Percentiles rank a stretch among this genome's conserved stretches.
phyloP scores from a whole-genome alignment of 2,888 invertebrate genomes.

The Conistra vaccinii region DNA sequence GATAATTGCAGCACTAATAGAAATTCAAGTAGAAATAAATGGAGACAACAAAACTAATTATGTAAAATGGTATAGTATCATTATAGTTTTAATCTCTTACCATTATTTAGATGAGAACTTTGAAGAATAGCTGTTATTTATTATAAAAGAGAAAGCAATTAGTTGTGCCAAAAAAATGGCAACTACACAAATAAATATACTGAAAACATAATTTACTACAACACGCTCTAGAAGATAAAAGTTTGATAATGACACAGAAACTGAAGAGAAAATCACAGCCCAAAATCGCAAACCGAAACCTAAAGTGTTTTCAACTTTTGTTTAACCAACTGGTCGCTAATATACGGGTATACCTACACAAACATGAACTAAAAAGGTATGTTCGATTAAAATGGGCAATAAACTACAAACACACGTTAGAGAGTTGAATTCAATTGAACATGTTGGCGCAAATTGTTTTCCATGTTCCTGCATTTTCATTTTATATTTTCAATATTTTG shows the following conservation, averaged over 20 bases:
- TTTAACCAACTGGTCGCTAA: neutral
- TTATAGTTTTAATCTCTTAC: slow-evolving; percentile 26
- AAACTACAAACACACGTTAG: slow-evolving; percentile 29
- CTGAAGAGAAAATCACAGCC: neutral
- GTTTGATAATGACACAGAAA: neutral
- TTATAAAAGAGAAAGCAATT: slow-evolving; percentile 7
- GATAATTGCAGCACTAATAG: slow-evolving; percentile 1
- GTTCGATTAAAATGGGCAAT: slow-evolving; percentile 17
- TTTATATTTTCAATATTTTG: slow-evolving; percentile 18
- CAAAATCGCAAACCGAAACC: no score
- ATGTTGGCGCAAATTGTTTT: slow-evolving; percentile 20
- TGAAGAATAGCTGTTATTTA: slow-evolving; percentile 11
- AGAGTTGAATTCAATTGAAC: slow-evolving; percentile 25
- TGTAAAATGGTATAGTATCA: slow-evolving; percentile 4
- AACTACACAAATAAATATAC: neutral
- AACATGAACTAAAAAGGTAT: neutral
- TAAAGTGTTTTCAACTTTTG: neutral
- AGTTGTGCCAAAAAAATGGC: neutral
- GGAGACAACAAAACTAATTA: slow-evolving; percentile 29
- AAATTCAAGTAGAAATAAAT: slow-evolving; percentile 24
- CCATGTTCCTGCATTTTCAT: slow-evolving; percentile 27
- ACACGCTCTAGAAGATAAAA: no score
- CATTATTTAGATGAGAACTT: slow-evolving; percentile 21
- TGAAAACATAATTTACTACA: neutral
- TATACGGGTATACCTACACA: neutral